phyloP scores from a whole-genome alignment of 2,888 invertebrate species.

The Epirrita christyi region DNA sequence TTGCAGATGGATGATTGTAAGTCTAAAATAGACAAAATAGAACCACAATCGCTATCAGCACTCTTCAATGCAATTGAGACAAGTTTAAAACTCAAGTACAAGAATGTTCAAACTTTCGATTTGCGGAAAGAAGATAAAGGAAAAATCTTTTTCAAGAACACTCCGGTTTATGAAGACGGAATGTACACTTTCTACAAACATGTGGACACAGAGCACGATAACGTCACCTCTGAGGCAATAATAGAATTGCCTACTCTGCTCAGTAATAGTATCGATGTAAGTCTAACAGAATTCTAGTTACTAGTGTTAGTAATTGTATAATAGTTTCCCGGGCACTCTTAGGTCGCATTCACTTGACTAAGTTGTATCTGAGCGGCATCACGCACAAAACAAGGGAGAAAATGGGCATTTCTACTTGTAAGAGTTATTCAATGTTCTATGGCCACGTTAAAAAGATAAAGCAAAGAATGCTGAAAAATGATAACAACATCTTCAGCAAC shows the following conservation, averaged over 20 bases:
- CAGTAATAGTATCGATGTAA: conserved; percentile 6
- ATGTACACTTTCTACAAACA: conserved; percentile 48
- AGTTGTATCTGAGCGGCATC: too few species aligned
- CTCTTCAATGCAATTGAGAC: conserved; percentile 55
- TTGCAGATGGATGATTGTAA: conserved; percentile 1
- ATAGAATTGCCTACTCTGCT: conserved; percentile 10
- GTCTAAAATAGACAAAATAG: conserved; percentile 22
- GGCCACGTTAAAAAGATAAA: too few species aligned
- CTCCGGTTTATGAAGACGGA: conserved; percentile 27
- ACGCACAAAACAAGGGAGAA: too few species aligned
- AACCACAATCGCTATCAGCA: conserved; percentile 44
- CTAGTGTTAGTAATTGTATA: too few species aligned
- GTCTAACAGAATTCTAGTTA: background rate
- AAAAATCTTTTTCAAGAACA: background rate
- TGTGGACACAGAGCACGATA: conserved; percentile 48
- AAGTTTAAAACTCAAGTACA: conserved; percentile 54
- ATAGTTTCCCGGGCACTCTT: too few species aligned
- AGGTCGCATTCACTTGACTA: too few species aligned
- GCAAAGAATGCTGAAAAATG: too few species aligned
- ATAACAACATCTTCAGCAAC: too few species aligned
- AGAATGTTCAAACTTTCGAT: conserved; percentile 48
- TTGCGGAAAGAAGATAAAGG: conserved; percentile 36
- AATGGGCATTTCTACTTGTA: too few species aligned
- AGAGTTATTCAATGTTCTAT: too few species aligned
- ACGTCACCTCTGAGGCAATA: background rate